Percentiles rank a stretch among this genome's conserved stretches.
These are phyloP conservation scores for Philaenus spumarius DNA, from an alignment of 1,140 invertebrate genomes.

Conservation along the genomic window DNA sequence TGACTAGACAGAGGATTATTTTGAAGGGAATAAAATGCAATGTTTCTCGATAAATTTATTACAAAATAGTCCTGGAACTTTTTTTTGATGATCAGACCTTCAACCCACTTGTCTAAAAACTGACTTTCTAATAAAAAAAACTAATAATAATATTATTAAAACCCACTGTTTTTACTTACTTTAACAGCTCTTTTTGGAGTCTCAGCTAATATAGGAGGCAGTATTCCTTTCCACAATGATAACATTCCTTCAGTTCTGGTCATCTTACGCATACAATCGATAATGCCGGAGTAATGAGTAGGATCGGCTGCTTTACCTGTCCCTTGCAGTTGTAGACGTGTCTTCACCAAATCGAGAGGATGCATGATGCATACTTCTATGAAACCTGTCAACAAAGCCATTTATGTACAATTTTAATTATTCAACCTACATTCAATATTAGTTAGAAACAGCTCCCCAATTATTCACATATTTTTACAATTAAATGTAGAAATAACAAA, in stretches of 20 bases:
- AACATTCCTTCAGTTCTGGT: slow-evolving; percentile 71
- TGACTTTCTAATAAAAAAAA: too few species aligned
- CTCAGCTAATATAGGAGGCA: slow-evolving; percentile 89
- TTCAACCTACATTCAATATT: too few species aligned
- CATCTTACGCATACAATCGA: slow-evolving; percentile 86
- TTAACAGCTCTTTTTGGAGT: slow-evolving; percentile 91
- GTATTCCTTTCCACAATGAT: slow-evolving; percentile 85
- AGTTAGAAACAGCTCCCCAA: too few species aligned
- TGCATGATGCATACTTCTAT: slow-evolving; percentile 95
- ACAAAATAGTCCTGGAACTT: too few species aligned
- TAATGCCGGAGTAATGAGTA: slow-evolving; percentile 67
- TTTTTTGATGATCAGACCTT: too few species aligned
- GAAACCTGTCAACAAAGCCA: slow-evolving; percentile 51
- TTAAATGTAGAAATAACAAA: too few species aligned
- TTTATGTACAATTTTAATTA: background rate
- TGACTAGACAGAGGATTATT: too few species aligned
- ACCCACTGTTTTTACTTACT: slow-evolving; percentile 39
- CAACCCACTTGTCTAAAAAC: too few species aligned
- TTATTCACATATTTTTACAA: too few species aligned
- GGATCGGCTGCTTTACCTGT: slow-evolving; percentile 46
- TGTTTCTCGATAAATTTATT: too few species aligned
- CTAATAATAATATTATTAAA: too few species aligned
- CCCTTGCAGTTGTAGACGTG: slow-evolving; percentile 71
- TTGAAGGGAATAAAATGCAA: too few species aligned
- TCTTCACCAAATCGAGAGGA: slow-evolving; percentile 89